Percentiles rank a stretch among this genome's conserved stretches.
phyloP scores from a whole-genome alignment of 2,113 vertebrate genomes.

The Neolamprologus cancellatus region DNA sequence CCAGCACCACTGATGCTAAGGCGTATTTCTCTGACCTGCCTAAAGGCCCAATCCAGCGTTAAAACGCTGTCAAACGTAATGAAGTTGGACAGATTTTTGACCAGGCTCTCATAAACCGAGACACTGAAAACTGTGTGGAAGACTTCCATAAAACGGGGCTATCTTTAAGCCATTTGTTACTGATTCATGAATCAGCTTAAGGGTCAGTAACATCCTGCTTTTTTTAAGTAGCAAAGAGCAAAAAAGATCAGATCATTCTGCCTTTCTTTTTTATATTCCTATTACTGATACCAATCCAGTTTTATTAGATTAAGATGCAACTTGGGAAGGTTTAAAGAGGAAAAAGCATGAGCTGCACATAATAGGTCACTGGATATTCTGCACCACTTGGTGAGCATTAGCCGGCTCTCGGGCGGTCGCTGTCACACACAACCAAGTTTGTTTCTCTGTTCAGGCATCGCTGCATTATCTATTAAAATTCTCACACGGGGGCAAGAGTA shows the following conservation, averaged over 20 bases:
- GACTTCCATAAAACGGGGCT: neutral
- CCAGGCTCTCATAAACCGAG: neutral
- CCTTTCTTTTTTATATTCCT: neutral
- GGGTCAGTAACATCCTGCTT: neutral
- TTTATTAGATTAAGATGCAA: neutral
- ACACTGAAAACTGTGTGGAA: neutral
- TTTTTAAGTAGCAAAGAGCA: neutral
- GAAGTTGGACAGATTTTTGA: neutral
- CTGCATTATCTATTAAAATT: slow-evolving; percentile 26
- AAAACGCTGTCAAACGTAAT: neutral
- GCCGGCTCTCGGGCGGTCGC: neutral
- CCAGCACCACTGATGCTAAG: neutral
- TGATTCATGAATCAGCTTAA: neutral
- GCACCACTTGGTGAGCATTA: neutral
- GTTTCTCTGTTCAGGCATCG: neutral
- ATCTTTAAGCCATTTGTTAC: neutral
- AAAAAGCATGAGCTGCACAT: neutral
- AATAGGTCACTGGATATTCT: neutral
- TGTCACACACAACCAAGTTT: neutral
- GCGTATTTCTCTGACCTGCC: neutral
- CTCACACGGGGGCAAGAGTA: neutral
- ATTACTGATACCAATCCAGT: neutral
- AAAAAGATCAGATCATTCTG: neutral
- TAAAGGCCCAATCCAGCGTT: neutral
- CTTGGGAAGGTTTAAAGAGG: neutral